These are phyloP conservation scores for Epinephelus awoara DNA, from an alignment of 2,797 vertebrate genomes.

Conservation along the genomic window DNA sequence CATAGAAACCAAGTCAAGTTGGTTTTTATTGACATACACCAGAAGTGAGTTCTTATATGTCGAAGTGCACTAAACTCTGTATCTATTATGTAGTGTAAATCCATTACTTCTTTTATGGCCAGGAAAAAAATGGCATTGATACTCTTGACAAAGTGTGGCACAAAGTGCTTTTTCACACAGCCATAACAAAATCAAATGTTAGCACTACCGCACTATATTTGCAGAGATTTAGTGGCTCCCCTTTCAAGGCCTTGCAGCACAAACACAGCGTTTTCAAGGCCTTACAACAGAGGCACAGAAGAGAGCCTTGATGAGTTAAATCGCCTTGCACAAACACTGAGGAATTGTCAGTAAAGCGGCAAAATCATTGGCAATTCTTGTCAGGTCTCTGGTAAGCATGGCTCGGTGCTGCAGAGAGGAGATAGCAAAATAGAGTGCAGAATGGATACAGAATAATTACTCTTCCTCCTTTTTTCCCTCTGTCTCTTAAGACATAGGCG, in stretches of 20 bases:
- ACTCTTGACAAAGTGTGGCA: slow-evolving; percentile 52
- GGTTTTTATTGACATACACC: not conserved
- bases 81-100: slow-evolving; percentile 14
- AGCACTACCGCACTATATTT: slow-evolving; percentile 58
- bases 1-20: not conserved
- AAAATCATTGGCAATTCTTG: slow-evolving; percentile 87
- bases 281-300: slow-evolving; percentile 82
- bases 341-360: slow-evolving; percentile 83
- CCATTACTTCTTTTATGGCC: not conserved
- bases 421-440: slow-evolving; percentile 85
- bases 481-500: slow-evolving; percentile 61
- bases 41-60: not conserved
- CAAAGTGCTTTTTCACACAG: slow-evolving; percentile 56
- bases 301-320: slow-evolving; percentile 86
- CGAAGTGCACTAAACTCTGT: not conserved
- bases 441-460: slow-evolving; percentile 86
- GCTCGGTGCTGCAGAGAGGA: slow-evolving; percentile 83
- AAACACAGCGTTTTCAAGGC: slow-evolving; percentile 84
- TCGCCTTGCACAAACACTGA: slow-evolving; percentile 84
- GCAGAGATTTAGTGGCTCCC: slow-evolving; percentile 71
- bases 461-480: slow-evolving; percentile 62
- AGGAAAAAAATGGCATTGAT: slow-evolving; percentile 14
- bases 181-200: slow-evolving; percentile 74
- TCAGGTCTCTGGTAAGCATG: slow-evolving; percentile 84
- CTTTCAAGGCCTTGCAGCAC: slow-evolving; percentile 79